These are phyloP conservation scores for Syngnathus scovelli DNA, from an alignment of 2,113 vertebrate genomes.

Conservation along the genomic window DNA sequence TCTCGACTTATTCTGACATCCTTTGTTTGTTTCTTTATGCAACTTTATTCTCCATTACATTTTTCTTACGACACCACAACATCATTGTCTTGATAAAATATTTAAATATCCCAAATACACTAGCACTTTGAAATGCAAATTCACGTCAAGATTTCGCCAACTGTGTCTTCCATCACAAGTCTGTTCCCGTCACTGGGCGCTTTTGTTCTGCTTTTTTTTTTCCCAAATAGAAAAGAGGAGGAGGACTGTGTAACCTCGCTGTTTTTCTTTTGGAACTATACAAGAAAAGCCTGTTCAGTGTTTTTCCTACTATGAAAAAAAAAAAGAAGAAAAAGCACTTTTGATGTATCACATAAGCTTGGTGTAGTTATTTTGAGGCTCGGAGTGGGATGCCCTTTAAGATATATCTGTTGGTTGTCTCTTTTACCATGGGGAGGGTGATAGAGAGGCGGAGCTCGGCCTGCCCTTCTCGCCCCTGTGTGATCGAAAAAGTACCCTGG, in stretches of 20 bases:
- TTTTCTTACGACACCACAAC: too few species aligned
- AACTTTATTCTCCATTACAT: too few species aligned
- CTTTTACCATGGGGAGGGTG: constrained; percentile 73
- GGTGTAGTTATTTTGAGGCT: constrained; percentile 34
- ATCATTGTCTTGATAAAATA: not conserved
- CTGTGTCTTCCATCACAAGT: not conserved
- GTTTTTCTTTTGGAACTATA: not conserved
- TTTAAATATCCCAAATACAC: not conserved
- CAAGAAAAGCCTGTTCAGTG: not conserved
- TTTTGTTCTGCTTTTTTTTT: not conserved
- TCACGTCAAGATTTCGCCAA: not conserved
- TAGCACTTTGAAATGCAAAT: not conserved
- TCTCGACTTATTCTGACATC: too few species aligned
- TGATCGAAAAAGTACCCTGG: constrained; percentile 82
- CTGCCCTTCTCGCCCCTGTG: constrained; percentile 86
- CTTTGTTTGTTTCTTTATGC: too few species aligned
- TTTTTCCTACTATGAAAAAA: not conserved
- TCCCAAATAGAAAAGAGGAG: constrained; percentile 2
- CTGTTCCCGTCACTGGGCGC: not conserved
- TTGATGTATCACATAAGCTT: constrained; percentile 16
- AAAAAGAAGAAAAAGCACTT: not conserved
- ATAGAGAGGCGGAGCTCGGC: constrained; percentile 84
- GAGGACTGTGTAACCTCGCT: not conserved
- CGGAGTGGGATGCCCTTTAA: constrained; percentile 51
- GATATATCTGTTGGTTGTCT: constrained; percentile 44